These are phyloP conservation scores for Macrobrachium nipponense DNA, from an alignment of 1,140 invertebrate species.

Conservation along the genomic window DNA sequence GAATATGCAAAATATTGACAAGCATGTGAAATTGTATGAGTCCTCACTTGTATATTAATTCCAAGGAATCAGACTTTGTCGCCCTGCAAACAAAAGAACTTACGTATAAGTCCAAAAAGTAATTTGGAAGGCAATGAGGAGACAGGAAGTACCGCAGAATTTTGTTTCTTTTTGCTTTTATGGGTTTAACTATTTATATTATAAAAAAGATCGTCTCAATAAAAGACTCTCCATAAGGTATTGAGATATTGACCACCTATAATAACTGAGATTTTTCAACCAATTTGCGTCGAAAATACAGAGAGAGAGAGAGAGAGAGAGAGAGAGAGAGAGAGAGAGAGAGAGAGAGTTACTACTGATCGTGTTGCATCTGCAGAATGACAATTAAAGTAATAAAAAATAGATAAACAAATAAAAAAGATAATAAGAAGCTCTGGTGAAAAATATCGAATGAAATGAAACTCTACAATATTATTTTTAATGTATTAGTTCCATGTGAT, in stretches of 20 bases:
- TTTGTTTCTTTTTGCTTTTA: too few relatives aligned
- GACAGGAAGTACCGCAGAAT: too few relatives aligned
- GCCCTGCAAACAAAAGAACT: too few relatives aligned
- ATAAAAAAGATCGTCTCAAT: too few relatives aligned
- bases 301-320: conserved; percentile 28
- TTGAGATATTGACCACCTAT: neutral
- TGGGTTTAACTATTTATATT: too few relatives aligned
- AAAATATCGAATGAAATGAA: too few relatives aligned
- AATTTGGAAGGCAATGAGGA: too few relatives aligned
- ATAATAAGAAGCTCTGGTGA: neutral
- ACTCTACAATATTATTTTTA: neutral
- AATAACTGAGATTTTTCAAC: neutral
- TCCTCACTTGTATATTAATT: too few relatives aligned
- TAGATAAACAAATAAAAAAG: neutral
- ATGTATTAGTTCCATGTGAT: neutral
- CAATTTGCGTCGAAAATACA: neutral
- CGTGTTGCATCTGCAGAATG: neutral
- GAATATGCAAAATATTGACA: too few relatives aligned
- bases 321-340: conserved; percentile 18
- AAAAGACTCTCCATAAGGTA: neutral
- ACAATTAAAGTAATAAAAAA: neutral
- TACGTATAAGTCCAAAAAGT: too few relatives aligned
- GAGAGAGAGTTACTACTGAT: neutral
- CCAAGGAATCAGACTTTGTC: too few relatives aligned
- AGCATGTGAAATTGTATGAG: too few relatives aligned